These are phyloP conservation scores for Trididemnum miniatum DNA, from an alignment of 23 tunicate species.

Conservation along the genomic window DNA sequence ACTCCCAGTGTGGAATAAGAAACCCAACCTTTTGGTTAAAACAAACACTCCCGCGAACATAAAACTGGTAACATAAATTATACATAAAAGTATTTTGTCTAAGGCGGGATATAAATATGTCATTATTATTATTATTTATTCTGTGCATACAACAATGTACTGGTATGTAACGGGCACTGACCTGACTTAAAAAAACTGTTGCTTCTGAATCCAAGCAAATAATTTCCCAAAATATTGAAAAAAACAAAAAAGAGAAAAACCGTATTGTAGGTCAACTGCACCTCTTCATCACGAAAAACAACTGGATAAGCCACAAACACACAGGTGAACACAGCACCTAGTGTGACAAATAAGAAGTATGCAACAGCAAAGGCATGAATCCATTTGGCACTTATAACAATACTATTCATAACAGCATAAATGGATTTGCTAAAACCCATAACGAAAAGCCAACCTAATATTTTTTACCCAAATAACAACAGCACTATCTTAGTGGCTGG, in stretches of 20 bases:
- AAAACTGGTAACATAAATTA: too few relatives aligned
- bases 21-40: too few relatives aligned
- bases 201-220: slow-evolving; percentile 41
- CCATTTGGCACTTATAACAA: not conserved
- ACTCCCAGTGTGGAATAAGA: too few relatives aligned
- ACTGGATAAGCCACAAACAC: slow-evolving; percentile 66
- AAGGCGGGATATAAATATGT: too few relatives aligned
- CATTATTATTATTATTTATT: too few relatives aligned
- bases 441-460: too few relatives aligned
- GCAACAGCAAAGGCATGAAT: slow-evolving; percentile 52
- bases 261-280: not conserved
- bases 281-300: slow-evolving; percentile 37
- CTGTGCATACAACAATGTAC: too few relatives aligned
- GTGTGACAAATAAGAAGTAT: slow-evolving; percentile 48
- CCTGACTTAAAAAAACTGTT: slow-evolving; percentile 53
- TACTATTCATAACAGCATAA: not conserved
- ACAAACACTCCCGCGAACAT: too few relatives aligned
- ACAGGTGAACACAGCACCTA: slow-evolving; percentile 49
- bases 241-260: slow-evolving; percentile 36
- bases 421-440: not conserved
- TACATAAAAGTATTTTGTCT: too few relatives aligned
- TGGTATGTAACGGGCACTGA: too few relatives aligned
- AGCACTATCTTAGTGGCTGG: too few relatives aligned
- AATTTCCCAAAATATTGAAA: slow-evolving; percentile 84
- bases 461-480: too few relatives aligned